Conservation (phyloP, 2,113 vertebrate genomes). For the Ranitomeya variabilis region DNA sequence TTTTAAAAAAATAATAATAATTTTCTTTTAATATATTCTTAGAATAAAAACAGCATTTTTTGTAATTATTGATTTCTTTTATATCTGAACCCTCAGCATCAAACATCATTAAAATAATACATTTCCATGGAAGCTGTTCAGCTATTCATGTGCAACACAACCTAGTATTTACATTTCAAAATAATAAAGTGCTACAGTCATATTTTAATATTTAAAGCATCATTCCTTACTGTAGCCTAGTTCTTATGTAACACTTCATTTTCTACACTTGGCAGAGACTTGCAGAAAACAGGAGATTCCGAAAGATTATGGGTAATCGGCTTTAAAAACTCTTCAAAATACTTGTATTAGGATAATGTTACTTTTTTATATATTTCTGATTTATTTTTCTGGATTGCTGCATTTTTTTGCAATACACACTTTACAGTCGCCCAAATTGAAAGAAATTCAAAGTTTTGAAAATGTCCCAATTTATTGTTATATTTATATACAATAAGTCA, state of each 20-base stretch:
- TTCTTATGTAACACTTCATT: slow-evolving; percentile 7
- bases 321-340: neutral
- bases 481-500: too few species aligned
- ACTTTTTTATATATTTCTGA: neutral
- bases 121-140: neutral
- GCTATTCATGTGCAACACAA: neutral
- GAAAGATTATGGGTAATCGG: slow-evolving; percentile 9
- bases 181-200: neutral
- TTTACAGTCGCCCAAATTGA: neutral
- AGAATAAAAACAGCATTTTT: neutral
- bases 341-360: neutral
- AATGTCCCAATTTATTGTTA: neutral
- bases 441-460: neutral
- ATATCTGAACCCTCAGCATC: neutral
- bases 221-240: neutral
- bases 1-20: too few species aligned
- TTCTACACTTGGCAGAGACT: neutral
- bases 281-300: neutral
- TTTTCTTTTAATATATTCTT: neutral
- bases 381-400: neutral
- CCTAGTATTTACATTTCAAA: neutral
- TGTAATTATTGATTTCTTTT: neutral
- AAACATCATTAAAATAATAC: neutral
- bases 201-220: neutral
- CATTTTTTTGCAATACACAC: neutral